Evolutionary conservation across 2,113 vertebrate species (phyloP).

Genomic region (Pyrgilauda ruficollis): DNA sequence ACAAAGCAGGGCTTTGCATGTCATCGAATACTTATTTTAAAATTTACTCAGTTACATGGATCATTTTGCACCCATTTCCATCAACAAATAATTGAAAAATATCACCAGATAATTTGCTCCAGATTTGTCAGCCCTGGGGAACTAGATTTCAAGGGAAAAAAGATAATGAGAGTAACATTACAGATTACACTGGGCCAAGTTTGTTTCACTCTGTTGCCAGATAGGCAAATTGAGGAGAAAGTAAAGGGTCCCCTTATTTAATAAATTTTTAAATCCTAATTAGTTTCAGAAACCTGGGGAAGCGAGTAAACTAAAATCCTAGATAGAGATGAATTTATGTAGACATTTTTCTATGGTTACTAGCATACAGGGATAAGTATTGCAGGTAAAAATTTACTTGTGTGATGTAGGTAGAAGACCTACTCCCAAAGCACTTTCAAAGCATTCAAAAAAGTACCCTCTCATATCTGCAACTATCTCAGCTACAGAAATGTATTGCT

Average conservation of each 20-base stretch:
- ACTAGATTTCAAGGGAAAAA: neutral
- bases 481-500: neutral
- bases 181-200: neutral
- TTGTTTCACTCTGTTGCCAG: slow-evolving; percentile 26
- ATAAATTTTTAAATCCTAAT: neutral
- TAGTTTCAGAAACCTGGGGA: neutral
- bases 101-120: neutral
- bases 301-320: neutral
- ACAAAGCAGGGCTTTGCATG: neutral
- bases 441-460: neutral
- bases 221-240: slow-evolving; percentile 2
- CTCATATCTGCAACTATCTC: neutral
- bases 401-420: neutral
- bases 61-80: neutral
- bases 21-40: neutral
- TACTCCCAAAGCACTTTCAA: neutral
- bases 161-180: neutral
- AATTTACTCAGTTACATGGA: neutral
- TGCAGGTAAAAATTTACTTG: neutral
- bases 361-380: neutral
- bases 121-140: neutral
- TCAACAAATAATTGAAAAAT: neutral
- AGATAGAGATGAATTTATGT: neutral
- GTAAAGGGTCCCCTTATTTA: slow-evolving; percentile 15
- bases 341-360: neutral